phyloP scores from a whole-genome alignment of 2,113 vertebrate genomes.

The Neolamprologus fasciatus region DNA sequence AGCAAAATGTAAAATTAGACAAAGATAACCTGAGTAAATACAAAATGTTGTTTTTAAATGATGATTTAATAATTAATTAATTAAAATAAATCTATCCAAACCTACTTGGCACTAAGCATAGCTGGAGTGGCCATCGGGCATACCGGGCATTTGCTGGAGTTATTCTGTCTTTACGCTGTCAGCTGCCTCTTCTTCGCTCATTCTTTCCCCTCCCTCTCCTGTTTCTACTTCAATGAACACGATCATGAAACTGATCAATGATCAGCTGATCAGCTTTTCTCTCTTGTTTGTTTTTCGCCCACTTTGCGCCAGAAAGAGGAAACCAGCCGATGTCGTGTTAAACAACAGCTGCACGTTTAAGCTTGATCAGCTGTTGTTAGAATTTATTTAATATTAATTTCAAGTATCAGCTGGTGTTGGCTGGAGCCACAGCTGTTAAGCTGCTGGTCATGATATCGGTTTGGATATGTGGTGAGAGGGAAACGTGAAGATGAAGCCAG shows the following conservation, averaged over 20 bases:
- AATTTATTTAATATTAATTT: neutral
- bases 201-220: neutral
- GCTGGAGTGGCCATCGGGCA: neutral
- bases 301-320: neutral
- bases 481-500: neutral
- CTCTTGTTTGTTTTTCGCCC: accelerated
- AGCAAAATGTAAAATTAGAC: neutral
- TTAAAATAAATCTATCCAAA: neutral
- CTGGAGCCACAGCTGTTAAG: neutral
- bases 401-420: neutral
- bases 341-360: accelerated
- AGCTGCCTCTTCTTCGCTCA: neutral
- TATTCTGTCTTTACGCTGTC: neutral
- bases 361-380: neutral
- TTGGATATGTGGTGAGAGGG: neutral
- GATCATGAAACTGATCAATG: neutral
- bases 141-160: neutral
- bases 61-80: neutral
- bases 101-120: neutral
- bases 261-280: neutral
- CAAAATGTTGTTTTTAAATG: neutral
- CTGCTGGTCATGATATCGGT: neutral
- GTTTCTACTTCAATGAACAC: accelerated
- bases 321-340: accelerated
- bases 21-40: neutral